Evolutionary conservation across 2,797 vertebrate species (phyloP), one percentile per base, ranked within the genome.

Genomic region (Eupleurogrammus muticus): DNA sequence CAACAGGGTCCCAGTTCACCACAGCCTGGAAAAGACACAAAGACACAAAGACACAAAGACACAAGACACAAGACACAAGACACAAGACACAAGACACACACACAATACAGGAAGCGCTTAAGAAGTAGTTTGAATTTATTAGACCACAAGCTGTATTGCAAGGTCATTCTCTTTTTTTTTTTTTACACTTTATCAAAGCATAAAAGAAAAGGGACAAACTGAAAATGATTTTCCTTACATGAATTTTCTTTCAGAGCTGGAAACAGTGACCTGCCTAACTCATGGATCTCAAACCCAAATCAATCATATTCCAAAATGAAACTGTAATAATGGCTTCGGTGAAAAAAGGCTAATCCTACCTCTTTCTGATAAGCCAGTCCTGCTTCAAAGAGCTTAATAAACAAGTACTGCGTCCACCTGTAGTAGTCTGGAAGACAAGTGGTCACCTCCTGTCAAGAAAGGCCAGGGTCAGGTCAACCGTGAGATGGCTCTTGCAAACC

Each of bases 1-100:
- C 98, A 75, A 98, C 94, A 0, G 97, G 98, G 75, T 99, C 98
- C 98, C 98, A 99, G 89, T 99, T 99, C 77, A 99, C 98, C 89
- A 97, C 74, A 1, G 97, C 97, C 98, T 99, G 85, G 66, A 85
- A 36, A 9, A 47, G 44, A 77, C 63, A 78, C 23, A 61, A 28
- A 62, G 66, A 65, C 47, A 28, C 19, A 73, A 21, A 68, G 52
- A 66, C 60, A 75, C 13, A 70, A 46, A 70, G 11, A 66, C 49
- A 75, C 9, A 10, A 67, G n/a, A 79, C 9, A 38, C 52, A n/a
- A 62, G 66, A 65, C 47, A 28, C 19, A n/a, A n/a, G n/a, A n/a
- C n/a, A n/a, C n/a, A n/a, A n/a, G n/a, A n/a, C n/a, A n/a, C n/a
- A n/a, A n/a, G n/a, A 75, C 56, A 64, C 19, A 64, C 58, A 79